Evolutionary conservation across 2,888 invertebrate genomes (phyloP), one percentile per base, ranked within the genome.

Genomic region (Macaria liturata): DNA sequence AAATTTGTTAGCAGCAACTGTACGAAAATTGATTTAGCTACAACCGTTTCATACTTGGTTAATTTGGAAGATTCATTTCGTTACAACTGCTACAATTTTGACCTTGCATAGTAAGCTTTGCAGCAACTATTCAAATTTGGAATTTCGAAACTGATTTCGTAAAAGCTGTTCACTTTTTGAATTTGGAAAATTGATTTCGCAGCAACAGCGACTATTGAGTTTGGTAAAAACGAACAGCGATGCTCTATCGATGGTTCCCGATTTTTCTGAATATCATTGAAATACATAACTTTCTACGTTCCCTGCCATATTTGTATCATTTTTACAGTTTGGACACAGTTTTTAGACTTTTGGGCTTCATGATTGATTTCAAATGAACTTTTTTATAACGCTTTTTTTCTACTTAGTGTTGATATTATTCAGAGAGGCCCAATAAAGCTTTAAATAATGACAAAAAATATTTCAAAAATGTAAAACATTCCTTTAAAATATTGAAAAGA

Each of bases 401-500:
- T 20, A 20, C 20, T 20, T 20, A 1, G 20, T 20, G 20, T 20
- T 20, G 20, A 20, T 20, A 1, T 20, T 20, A 20, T 20, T 20
- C 2, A 31, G 44, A 39, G 44, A 48, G 55, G 51, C 46, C 42
- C 32, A 42, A 42, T 44, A n/a, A 60, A 60, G 53, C 60, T 46
- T 57, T 61, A 54, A 37, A 49, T 43, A 9, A 42, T 9, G 34
- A 65, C 59, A 69, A 65, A 67, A 54, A 61, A 59, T 47, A 61
- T 32, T 59, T 62, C 51, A 57, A 42, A 54, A 37, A 46, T 47
- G 57, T 49, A 53, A 59, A 71, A 78, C 78, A 78, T 78, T 78
- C 78, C 78, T 74, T 64, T 70, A 69, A 61, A 57, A 62, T 55
- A 65, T 65, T 31, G 62, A 77, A 80, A 82, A 81, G 80, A 80